Base-by-base conservation (phyloP, 2,888 invertebrate species). In the Vandiemenella viatica region DNA sequence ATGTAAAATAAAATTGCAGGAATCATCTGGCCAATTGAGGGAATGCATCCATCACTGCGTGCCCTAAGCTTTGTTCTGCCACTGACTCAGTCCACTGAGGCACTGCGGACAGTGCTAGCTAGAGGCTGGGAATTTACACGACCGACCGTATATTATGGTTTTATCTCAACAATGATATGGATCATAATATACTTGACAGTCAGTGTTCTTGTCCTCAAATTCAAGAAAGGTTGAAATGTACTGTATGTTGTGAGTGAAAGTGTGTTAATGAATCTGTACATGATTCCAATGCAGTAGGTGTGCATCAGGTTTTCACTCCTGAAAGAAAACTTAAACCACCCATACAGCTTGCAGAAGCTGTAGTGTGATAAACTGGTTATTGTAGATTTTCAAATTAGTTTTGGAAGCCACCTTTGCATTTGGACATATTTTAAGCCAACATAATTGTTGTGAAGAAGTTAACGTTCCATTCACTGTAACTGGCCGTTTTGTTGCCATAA, bases 11-110 rank as follows among this genome's bases (percentile, higher is more conserved):
- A n/a, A n/a, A n/a, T 60, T 59, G 8, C 58, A 72, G 73, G 74
- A 45, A 89, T 93, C 52, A 84, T 95, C 57, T 95, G 95, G 95
- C 95, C 95, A 0, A 74, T 91, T 53, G 89, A 95, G 72, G 91
- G 83, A 37, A 93, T 95, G 86, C 88, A 89, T 61, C 67, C 73
- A 0, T 59, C 79, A 38, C 69, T 91, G 4, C 76, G 76, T 62
- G 78, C 78, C 62, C 58, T 89, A 40, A 82, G 87, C 56, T 79
- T 74, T 57, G 68, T 85, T 40, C 71, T 93, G 17, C 93, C 93
- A 0, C 70, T 92, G 16, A 93, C 93, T 0, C 81, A 85, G 58
- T 84, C 89, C 1, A 90, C 90, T 0, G 90, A 92, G 58, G 83
- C 89, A 2, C 69, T 93, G 55, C 73, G 92, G n/a, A 80, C 82